A percentile compares a stretch with the other conserved stretches of the same genome.
Evolutionary conservation across 2,113 vertebrate genomes (phyloP).

Genomic region (Lethenteron reissneri): DNA sequence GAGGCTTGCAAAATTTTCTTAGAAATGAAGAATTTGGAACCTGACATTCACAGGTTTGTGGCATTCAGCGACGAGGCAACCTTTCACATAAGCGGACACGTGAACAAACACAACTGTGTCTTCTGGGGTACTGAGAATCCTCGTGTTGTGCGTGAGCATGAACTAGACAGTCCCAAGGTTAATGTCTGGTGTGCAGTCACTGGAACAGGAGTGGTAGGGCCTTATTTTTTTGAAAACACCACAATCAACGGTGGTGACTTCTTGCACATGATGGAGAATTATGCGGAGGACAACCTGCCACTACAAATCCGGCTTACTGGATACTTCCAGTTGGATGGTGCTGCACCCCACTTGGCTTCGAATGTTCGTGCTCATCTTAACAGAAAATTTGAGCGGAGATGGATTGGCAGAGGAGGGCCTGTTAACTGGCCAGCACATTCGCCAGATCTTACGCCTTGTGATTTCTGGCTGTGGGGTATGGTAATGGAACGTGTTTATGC

Average conservation of each 20-base stretch:
- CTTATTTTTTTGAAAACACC: neutral
- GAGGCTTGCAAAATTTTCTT: conserved; percentile 4
- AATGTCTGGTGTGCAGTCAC: neutral
- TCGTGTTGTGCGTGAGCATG: neutral
- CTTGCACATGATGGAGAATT: neutral
- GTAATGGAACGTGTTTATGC: conserved; percentile 5
- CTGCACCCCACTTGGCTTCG: too few species aligned
- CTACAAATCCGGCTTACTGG: too few species aligned
- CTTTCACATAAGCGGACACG: neutral
- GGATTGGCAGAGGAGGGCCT: too few species aligned
- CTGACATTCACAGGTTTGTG: too few species aligned
- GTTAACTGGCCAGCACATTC: too few species aligned
- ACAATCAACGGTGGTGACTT: neutral
- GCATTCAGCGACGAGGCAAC: neutral
- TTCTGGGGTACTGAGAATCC: conserved; percentile 5
- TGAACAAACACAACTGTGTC: conserved; percentile 3
- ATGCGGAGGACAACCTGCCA: neutral
- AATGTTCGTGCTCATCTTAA: too few species aligned
- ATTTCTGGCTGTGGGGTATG: conserved; percentile 5
- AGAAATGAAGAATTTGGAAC: neutral
- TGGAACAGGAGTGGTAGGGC: conserved; percentile 2
- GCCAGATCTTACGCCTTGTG: neutral
- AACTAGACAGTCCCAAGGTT: too few species aligned
- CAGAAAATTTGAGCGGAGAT: too few species aligned
- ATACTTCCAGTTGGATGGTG: too few species aligned